These are phyloP conservation scores for Lottia scabra DNA, from an alignment of 2,888 invertebrate genomes.

Conservation along the genomic window DNA sequence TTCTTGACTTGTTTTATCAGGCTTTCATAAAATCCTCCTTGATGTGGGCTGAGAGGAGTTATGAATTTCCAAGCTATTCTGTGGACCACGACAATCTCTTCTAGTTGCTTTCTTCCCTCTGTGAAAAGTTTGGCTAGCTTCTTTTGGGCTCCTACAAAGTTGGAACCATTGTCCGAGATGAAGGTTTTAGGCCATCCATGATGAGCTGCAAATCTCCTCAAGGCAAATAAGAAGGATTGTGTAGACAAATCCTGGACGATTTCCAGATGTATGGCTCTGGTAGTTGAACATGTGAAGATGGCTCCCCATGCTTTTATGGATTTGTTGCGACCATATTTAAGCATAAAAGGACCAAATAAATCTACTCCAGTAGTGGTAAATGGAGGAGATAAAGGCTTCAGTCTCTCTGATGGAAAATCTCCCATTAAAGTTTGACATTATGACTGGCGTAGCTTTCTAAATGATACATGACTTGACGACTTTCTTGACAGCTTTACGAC, in stretches of 20 bases:
- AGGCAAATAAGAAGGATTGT: conserved; percentile 17
- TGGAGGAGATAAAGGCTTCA: conserved; percentile 8
- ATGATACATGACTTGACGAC: conserved; percentile 11
- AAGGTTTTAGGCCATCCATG: conserved; percentile 20
- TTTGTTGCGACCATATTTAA: conserved; percentile 14
- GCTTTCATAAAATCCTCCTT: conserved; percentile 14
- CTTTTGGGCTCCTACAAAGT: conserved; percentile 2
- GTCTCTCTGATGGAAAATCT: conserved; percentile 11
- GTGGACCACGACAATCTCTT: conserved; percentile 7
- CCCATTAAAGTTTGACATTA: conserved; percentile 12
- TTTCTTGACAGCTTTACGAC: conserved; percentile 7
- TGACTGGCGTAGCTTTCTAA: conserved; percentile 7
- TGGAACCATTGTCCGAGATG: conserved; percentile 19
- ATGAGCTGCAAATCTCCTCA: conserved; percentile 16
- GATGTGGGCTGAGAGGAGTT: conserved; percentile 13
- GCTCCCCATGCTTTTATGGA: conserved; percentile 20
- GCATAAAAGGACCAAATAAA: conserved; percentile 19
- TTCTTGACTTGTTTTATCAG: conserved; percentile 17
- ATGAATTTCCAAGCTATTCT: conserved; percentile 15
- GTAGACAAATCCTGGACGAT: conserved; percentile 20
- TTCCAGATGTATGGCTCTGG: conserved; percentile 22
- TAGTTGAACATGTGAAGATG: conserved; percentile 20
- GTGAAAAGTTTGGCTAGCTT: conserved; percentile 12
- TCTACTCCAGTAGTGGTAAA: conserved; percentile 15
- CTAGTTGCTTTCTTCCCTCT: conserved; percentile 8